A percentile compares a stretch with the other conserved stretches of the same genome.
Evolutionary conservation across 2,888 invertebrate species (phyloP).

Genomic region (Hybos culiciformis): DNA sequence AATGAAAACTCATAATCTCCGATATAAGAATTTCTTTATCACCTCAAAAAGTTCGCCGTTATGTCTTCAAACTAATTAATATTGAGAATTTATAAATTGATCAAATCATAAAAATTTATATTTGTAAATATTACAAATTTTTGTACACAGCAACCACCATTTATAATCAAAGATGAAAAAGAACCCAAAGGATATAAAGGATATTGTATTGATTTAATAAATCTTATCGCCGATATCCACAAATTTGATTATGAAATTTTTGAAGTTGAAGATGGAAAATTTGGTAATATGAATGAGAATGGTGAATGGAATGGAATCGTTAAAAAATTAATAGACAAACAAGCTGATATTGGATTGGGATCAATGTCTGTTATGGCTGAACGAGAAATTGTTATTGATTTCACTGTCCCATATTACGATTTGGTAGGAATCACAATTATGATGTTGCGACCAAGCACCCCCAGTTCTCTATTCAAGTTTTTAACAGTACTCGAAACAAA

Average conservation of each 20-base stretch:
- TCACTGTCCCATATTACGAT: constrained; percentile 97
- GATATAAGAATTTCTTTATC: no score
- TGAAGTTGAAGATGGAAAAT: constrained; percentile 65
- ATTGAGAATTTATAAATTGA: background rate
- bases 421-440: constrained; percentile 92
- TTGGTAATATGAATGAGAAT: constrained; percentile 79
- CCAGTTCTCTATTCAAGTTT: constrained; percentile 91
- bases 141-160: constrained; percentile 59
- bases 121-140: background rate
- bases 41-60: no score
- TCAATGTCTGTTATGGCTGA: constrained; percentile 96
- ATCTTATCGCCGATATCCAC: constrained; percentile 69
- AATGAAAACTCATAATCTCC: no score
- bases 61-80: no score
- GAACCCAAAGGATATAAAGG: constrained; percentile 60
- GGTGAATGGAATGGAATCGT: constrained; percentile 79
- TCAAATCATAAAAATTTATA: background rate
- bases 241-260: constrained; percentile 84
- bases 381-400: constrained; percentile 91
- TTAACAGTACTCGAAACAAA: constrained; percentile 89
- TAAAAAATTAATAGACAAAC: constrained; percentile 64
- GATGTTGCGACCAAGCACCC: constrained; percentile 79
- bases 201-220: constrained; percentile 88
- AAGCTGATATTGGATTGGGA: constrained; percentile 86
- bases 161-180: constrained; percentile 56